phyloP scores from a whole-genome alignment of 2,888 invertebrate genomes.

The Hofmannophila pseudospretella region DNA sequence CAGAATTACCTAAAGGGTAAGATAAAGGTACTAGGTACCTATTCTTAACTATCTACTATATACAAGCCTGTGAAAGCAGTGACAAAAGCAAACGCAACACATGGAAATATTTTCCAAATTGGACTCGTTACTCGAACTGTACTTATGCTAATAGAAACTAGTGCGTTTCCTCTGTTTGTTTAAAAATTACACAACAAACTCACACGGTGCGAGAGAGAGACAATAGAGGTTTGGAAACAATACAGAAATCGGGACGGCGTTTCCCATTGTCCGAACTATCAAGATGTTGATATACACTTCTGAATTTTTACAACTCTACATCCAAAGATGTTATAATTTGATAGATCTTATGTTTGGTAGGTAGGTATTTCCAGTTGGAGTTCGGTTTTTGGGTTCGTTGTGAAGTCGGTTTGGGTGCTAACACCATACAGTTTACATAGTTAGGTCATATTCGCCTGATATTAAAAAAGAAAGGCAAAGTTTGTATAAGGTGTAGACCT shows the following conservation, averaged over 20 bases:
- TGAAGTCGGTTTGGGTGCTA: too few species aligned
- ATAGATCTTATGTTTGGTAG: too few species aligned
- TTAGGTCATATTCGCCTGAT: too few species aligned
- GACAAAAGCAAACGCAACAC: not conserved
- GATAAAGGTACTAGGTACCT: too few species aligned
- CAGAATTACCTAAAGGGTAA: too few species aligned
- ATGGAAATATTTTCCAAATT: conserved; percentile 13
- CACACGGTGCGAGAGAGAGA: conserved; percentile 27
- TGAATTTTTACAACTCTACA: conserved; percentile 1
- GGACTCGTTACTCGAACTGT: conserved; percentile 13
- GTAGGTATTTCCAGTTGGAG: too few species aligned
- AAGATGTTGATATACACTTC: conserved; percentile 6
- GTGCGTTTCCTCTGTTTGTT: conserved; percentile 30
- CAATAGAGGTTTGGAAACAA: conserved; percentile 25
- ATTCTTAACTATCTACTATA: too few species aligned
- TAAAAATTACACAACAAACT: conserved; percentile 29
- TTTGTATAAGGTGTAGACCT: too few species aligned
- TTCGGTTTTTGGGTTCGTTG: too few species aligned
- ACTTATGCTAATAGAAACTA: conserved; percentile 23
- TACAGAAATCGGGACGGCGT: conserved; percentile 19
- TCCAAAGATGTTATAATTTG: not conserved
- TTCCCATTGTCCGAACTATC: conserved; percentile 31
- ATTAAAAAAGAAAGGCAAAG: too few species aligned
- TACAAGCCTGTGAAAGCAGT: not conserved
- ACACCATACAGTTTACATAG: too few species aligned